Conservation (phyloP, 2,113 vertebrate genomes). For the Stegostoma tigrinum region DNA sequence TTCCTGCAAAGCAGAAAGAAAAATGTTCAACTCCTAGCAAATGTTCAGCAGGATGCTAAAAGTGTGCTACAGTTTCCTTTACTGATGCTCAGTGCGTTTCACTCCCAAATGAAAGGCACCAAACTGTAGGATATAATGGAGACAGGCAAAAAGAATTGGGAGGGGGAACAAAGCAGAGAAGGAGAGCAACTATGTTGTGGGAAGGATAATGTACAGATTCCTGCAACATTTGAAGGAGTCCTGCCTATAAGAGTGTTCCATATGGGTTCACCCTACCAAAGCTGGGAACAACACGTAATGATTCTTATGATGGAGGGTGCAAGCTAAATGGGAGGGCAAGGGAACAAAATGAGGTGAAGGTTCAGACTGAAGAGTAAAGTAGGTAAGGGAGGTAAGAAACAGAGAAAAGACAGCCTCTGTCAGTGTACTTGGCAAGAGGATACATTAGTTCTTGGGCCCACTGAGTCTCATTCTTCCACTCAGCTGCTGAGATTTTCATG, state of each 20-base stretch:
- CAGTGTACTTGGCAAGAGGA: not conserved
- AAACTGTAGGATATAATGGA: not conserved
- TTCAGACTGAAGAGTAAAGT: not conserved
- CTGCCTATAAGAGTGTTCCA: not conserved
- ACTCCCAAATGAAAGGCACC: not conserved
- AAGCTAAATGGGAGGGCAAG: not conserved
- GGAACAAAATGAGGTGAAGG: not conserved
- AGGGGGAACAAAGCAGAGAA: not conserved
- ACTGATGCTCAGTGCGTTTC: not conserved
- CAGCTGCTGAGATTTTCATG: not conserved
- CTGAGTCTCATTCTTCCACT: not conserved
- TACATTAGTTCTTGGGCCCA: not conserved
- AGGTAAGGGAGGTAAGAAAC: not conserved
- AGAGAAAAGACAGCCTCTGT: not conserved
- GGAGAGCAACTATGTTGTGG: not conserved
- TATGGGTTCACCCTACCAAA: too few relatives aligned
- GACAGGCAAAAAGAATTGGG: not conserved
- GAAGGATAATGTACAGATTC: not conserved
- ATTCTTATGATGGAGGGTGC: not conserved
- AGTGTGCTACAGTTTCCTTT: not conserved
- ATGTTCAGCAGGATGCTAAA: not conserved
- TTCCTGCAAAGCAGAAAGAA: slow-evolving; percentile 62
- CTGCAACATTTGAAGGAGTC: not conserved
- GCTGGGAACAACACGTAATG: not conserved
- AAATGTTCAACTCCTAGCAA: slow-evolving; percentile 3